phyloP scores from a whole-genome alignment of 2,113 vertebrate species.

The Regulus satrapa region DNA sequence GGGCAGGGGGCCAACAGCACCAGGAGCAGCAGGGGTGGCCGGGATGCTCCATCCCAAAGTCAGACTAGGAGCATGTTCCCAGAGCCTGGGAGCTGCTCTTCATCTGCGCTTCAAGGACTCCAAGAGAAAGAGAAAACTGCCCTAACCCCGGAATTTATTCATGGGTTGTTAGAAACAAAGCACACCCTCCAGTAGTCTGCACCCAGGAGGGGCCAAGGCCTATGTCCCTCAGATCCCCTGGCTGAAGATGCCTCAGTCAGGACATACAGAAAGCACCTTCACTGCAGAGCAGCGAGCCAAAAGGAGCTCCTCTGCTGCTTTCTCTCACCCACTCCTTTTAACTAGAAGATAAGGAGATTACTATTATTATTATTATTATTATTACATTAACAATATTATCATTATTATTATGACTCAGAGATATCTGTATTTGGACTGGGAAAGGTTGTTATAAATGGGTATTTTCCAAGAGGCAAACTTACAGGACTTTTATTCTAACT shows the following conservation, averaged over 20 bases:
- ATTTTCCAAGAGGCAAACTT: neutral
- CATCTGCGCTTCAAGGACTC: neutral
- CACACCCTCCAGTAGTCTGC: neutral
- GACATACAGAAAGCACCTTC: neutral
- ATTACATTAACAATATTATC: neutral
- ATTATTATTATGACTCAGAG: neutral
- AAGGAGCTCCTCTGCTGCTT: neutral
- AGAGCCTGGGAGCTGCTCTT: neutral
- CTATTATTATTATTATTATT: too few relatives aligned
- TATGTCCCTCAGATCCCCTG: accelerated
- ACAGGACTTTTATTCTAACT: neutral
- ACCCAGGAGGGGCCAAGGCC: neutral
- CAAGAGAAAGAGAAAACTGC: neutral
- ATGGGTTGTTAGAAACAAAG: neutral
- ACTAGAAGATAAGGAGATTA: neutral
- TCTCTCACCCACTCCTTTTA: neutral
- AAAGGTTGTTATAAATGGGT: neutral
- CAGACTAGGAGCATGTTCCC: accelerated
- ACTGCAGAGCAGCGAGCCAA: neutral
- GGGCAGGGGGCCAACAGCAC: neutral
- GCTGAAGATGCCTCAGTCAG: neutral
- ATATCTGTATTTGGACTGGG: neutral
- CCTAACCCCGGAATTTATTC: neutral
- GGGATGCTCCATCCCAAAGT: neutral
- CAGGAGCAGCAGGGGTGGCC: accelerated